A percentile compares a stretch with the other conserved stretches of the same genome.
phyloP scores from a whole-genome alignment of 2,797 vertebrate genomes.

The Arnoldichthys spilopterus region DNA sequence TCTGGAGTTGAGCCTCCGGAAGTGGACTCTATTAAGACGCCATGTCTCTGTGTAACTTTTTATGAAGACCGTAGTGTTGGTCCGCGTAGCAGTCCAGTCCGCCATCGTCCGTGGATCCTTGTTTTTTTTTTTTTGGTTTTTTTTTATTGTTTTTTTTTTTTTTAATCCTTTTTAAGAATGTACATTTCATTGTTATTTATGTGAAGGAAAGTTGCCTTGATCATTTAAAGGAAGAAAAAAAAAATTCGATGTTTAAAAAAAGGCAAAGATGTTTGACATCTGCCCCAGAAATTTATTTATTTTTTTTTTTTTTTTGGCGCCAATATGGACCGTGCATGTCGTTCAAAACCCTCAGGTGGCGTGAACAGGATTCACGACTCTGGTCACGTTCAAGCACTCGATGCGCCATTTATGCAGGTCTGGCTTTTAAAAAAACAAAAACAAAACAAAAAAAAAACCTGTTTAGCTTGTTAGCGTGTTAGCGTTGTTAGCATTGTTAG shows the following conservation, averaged over 20 bases:
- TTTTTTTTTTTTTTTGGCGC: neutral
- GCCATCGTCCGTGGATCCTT: constrained; percentile 44
- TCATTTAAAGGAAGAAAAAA: constrained; percentile 74
- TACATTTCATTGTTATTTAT: constrained; percentile 86
- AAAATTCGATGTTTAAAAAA: constrained; percentile 29
- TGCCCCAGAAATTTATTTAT: neutral
- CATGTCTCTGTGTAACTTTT: constrained; percentile 54
- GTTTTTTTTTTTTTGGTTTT: constrained; percentile 49
- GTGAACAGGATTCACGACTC: constrained; percentile 11
- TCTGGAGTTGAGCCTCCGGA: constrained; percentile 70
- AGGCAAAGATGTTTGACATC: constrained; percentile 6
- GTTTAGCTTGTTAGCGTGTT: no score
- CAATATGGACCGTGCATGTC: neutral
- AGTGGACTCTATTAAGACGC: constrained; percentile 68
- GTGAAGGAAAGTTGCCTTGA: constrained; percentile 77
- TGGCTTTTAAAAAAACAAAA: neutral
- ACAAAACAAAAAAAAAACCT: no score
- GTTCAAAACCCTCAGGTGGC: constrained; percentile 54
- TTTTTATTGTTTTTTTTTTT: constrained; percentile 46
- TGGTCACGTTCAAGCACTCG: neutral
- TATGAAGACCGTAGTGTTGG: constrained; percentile 80
- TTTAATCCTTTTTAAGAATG: constrained; percentile 68
- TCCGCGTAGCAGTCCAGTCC: constrained; percentile 79
- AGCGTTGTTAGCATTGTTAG: no score
- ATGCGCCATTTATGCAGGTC: constrained; percentile 14